These are phyloP conservation scores for Diorhabda carinulata DNA, from an alignment of 1,140 invertebrate genomes.

Conservation along the genomic window DNA sequence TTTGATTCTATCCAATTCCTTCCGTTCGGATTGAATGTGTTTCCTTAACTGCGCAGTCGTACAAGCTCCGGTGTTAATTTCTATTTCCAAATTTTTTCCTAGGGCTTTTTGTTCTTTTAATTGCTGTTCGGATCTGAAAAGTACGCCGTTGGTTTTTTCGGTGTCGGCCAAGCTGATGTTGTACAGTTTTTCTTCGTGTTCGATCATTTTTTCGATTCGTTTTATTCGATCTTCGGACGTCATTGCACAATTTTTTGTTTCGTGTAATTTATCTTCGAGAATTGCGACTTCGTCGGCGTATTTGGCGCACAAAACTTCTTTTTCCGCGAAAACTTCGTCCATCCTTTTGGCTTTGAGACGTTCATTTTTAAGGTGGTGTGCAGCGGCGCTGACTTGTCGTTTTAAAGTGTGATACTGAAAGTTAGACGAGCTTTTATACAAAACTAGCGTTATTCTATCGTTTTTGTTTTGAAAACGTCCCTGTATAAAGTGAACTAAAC, in stretches of 20 bases:
- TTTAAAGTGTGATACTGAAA: constrained; percentile 34
- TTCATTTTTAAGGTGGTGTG: constrained; percentile 36
- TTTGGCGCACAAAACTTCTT: constrained; percentile 28
- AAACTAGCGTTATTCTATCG: too few relatives aligned
- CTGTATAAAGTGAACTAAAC: too few relatives aligned
- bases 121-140: constrained; percentile 32
- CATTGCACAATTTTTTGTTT: constrained; percentile 28
- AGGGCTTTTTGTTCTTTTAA: constrained; percentile 30
- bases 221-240: constrained; percentile 33
- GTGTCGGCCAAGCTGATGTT: constrained; percentile 32
- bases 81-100: constrained; percentile 32
- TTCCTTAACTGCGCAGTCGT: constrained; percentile 34
- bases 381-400: constrained; percentile 25
- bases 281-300: constrained; percentile 28
- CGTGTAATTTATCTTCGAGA: constrained; percentile 29
- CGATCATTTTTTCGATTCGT: constrained; percentile 36
- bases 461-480: too few relatives aligned
- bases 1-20: constrained; percentile 45
- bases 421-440: neutral
- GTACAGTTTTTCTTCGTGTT: constrained; percentile 32
- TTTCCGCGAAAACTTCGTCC: constrained; percentile 28
- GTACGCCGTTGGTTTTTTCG: constrained; percentile 34
- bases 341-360: constrained; percentile 27
- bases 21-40: constrained; percentile 35
- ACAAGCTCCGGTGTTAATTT: constrained; percentile 31